Evolutionary conservation across 2,113 vertebrate genomes (phyloP), one percentile per base, ranked within the genome.

Genomic region (Heteronetta atricapilla): DNA sequence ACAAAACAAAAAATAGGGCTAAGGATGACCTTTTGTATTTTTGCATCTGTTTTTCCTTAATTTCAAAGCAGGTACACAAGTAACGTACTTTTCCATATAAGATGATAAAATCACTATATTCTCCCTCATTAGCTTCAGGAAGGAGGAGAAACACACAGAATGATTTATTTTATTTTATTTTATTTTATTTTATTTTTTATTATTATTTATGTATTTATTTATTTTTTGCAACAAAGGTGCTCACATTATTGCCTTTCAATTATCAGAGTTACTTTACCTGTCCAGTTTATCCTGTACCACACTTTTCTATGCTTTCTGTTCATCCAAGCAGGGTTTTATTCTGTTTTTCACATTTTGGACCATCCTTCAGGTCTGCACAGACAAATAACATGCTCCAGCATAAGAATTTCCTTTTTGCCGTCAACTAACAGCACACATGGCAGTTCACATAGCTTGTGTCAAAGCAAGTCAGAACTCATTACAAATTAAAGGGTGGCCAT

Each of bases 401-500:
- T 50, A 94, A 87, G 70, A 93, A 91, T 90, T 93, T 91, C 86
- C 79, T 94, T 95, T 52, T 66, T 82, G 55, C 33, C 18, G 10
- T 94, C 76, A 78, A 58, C 53, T 85, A 85, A 44, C 46, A 83
- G 66, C 77, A 81, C 82, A 92, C 77, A 82, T 34, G 78, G 87
- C 85, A 64, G 63, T 93, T 88, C 74, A 56, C 77, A 91, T 63
- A 83, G 56, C 25, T 19, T 56, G 56, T 95, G 92, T 88, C 84
- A 73, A 76, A 74, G 90, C 59, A 17, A 90, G 88, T 88, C 92
- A 93, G 86, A 86, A 63, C 77, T 90, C 60, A 8, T 89, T 95
- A 81, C 82, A 81, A 93, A 86, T 95, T 91, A 90, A 96, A 94
- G 36, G 31, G 14, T 73, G 82, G 29, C 44, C 73, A 84, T 92